Base-by-base conservation (phyloP, 2,888 invertebrate genomes). In the Ellobium chinense region DNA sequence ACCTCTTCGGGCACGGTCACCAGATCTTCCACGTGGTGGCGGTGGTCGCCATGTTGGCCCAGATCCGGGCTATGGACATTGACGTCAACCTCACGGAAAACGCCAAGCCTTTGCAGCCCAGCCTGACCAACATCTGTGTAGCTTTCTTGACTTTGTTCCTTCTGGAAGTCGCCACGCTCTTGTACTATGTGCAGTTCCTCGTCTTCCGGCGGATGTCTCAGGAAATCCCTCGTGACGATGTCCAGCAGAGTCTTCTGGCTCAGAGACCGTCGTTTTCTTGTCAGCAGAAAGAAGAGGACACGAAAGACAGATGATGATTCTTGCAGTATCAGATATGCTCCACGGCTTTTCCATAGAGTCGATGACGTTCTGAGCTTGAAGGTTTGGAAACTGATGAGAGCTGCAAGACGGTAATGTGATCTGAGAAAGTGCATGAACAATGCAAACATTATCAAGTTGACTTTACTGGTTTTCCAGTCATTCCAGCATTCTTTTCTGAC, bases 1-100 rank as follows among this genome's bases (percentile, higher is more conserved):
- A 91, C 80, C 82, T 88, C 18, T 27, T 89, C 24, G 91, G 90
- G 9, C 88, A 89, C 68, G 87, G 90, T 31, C 90, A 90, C 74
- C 88, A 88, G 60, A 82, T 88, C 29, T 90, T 90, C 78, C 90
- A 90, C 76, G 79, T 88, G 1, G 29, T 77, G 36, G 63, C 80
- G 12, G 73, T 83, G 24, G 21, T 84, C 7, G 82, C 83, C 1
- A 81, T 83, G 37, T 37, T 82, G 34, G 54, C 79, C 2, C 82
- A 86, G 76, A 63, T 84, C n/a, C 58, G 81, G 36, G 83, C 74
- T 12, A 79, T 80, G 18, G 56, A 77, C 34, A 73, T 74, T 18
- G 86, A 85, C 31, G 60, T 85, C 5, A 34, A 73, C n/a, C 29
- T 60, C 12, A 58, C 54, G 24, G 58, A 62, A 29, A 63, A 65